phyloP scores from a whole-genome alignment of 1,140 invertebrate species.

The Vollenhovia emeryi region DNA sequence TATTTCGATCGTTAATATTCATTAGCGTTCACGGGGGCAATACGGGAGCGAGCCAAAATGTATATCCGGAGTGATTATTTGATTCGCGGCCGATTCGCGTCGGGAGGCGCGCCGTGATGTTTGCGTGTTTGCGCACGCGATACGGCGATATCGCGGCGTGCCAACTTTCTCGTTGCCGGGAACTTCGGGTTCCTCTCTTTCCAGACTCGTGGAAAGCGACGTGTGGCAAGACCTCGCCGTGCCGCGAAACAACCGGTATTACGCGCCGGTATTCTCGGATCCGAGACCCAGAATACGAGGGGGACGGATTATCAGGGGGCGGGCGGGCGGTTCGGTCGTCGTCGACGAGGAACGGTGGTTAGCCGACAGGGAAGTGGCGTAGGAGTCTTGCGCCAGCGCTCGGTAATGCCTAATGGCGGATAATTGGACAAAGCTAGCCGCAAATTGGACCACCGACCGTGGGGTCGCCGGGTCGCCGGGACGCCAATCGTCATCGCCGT shows the following conservation, averaged over 20 bases:
- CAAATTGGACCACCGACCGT: constrained; percentile 79
- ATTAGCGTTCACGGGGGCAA: constrained; percentile 2
- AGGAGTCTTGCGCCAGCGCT: constrained; percentile 70
- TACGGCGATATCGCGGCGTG: constrained; percentile 23
- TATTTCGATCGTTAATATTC: constrained; percentile 54
- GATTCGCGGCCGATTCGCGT: constrained; percentile 50
- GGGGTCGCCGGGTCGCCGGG: constrained; percentile 73
- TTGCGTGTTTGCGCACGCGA: constrained; percentile 56
- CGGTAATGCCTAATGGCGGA: constrained; percentile 74
- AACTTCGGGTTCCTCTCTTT: constrained; percentile 43
- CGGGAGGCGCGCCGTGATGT: neutral
- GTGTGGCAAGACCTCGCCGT: constrained; percentile 36
- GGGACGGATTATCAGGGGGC: neutral
- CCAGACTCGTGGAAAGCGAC: constrained; percentile 44
- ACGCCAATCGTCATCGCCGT: constrained; percentile 76
- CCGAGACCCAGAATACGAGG: constrained; percentile 15
- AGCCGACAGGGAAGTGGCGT: constrained; percentile 65
- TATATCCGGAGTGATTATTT: constrained; percentile 57
- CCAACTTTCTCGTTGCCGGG: constrained; percentile 40
- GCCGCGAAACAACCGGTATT: constrained; percentile 39
- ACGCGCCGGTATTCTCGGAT: constrained; percentile 36
- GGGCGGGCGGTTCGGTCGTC: neutral
- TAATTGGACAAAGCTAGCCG: constrained; percentile 80
- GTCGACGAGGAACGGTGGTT: constrained; percentile 62
- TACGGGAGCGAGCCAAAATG: constrained; percentile 34